Conservation (phyloP, 2,888 invertebrate genomes). For the Leptopterna dolabrata region DNA sequence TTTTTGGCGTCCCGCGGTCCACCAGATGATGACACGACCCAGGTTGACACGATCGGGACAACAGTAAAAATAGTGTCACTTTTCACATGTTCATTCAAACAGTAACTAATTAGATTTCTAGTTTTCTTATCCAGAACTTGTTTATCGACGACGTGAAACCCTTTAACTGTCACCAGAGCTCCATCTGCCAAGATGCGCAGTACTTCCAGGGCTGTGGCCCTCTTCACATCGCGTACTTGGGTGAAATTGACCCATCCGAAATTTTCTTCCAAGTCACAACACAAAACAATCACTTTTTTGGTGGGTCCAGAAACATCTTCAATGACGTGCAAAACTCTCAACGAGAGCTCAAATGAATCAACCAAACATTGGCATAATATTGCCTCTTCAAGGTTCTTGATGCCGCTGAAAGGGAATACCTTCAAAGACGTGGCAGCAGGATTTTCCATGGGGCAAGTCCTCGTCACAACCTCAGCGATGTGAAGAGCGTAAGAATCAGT, state of each 20-base stretch:
- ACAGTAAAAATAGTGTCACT: neutral
- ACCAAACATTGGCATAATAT: neutral
- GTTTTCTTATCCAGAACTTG: neutral
- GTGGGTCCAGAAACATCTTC: neutral
- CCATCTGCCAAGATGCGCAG: neutral
- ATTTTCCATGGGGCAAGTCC: neutral
- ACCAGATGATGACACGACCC: neutral
- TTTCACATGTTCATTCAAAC: neutral
- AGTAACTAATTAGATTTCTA: neutral
- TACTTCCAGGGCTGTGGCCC: neutral
- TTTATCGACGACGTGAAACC: neutral
- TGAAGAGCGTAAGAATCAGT: neutral
- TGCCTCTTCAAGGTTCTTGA: neutral
- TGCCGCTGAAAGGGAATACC: neutral
- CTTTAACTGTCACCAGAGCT: neutral
- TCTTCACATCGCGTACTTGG: neutral
- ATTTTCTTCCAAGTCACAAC: neutral
- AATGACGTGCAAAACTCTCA: neutral
- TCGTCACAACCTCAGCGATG: neutral
- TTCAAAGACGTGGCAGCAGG: neutral
- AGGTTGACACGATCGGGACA: neutral
- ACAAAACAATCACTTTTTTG: neutral
- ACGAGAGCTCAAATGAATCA: neutral
- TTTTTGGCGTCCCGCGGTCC: neutral
- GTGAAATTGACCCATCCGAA: slow-evolving; percentile 7